Evolutionary conservation across 2,888 invertebrate genomes (phyloP).

Genomic region (Volucella zonaria): DNA sequence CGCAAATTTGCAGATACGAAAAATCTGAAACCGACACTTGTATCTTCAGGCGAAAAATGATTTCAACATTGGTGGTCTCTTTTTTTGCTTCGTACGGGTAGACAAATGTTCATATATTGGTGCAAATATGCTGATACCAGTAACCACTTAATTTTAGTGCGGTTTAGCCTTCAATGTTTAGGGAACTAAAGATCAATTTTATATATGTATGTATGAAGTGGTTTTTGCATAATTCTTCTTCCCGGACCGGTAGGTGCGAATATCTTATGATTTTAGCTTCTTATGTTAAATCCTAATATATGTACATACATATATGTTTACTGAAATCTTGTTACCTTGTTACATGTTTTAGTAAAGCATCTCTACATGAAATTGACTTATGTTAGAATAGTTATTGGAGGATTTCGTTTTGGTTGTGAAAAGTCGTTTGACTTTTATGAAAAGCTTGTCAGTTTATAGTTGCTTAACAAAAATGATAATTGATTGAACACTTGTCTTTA

Average conservation of each 20-base stretch:
- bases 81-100: no score
- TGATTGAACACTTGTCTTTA: no score
- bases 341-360: constrained; percentile 19
- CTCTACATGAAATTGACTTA: constrained; percentile 13
- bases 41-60: constrained; percentile 10
- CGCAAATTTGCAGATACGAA: constrained; percentile 25
- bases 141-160: constrained; percentile 18
- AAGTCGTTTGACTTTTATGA: no score
- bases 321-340: constrained; percentile 31
- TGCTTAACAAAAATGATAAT: no score
- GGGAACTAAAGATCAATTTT: background rate
- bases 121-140: background rate
- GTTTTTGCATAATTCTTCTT: constrained; percentile 7
- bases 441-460: background rate
- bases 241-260: background rate
- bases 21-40: no score
- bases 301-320: no score
- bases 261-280: background rate
- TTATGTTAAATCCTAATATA: no score
- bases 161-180: no score
- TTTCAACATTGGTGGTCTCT: constrained; percentile 13
- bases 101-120: background rate
- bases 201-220: background rate
- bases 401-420: background rate
- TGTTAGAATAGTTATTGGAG: constrained; percentile 15